phyloP scores from a whole-genome alignment of 1,140 invertebrate species.

The Leptoteleia sp. region DNA sequence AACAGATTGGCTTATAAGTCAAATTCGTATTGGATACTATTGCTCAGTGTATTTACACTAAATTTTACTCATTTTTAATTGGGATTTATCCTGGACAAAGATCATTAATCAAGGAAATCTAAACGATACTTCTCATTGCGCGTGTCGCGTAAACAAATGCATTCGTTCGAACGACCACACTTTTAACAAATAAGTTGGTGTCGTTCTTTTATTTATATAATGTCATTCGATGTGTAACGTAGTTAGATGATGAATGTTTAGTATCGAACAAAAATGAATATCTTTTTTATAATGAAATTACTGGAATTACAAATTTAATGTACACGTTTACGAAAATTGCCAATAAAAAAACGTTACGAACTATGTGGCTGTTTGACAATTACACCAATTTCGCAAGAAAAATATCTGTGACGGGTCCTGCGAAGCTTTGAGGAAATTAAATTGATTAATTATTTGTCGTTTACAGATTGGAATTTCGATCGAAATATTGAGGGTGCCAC shows the following conservation, averaged over 20 bases:
- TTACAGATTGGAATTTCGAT: too few species aligned
- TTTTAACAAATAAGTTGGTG: slow-evolving; percentile 3
- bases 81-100: too few species aligned
- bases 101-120: too few species aligned
- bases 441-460: too few species aligned
- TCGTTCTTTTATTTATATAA: slow-evolving; percentile 5
- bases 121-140: too few species aligned
- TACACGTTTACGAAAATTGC: slow-evolving; percentile 1
- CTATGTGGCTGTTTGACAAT: not conserved
- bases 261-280: not conserved
- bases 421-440: too few species aligned
- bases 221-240: not conserved
- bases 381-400: not conserved
- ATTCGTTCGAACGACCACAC: slow-evolving; percentile 5
- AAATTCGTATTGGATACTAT: too few species aligned
- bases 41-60: too few species aligned
- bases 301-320: not conserved
- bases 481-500: too few species aligned
- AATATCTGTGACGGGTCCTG: not conserved
- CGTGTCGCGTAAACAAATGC: slow-evolving; percentile 4
- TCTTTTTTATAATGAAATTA: slow-evolving; percentile 6
- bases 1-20: too few species aligned
- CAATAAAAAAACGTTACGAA: not conserved
- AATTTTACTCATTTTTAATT: too few species aligned
- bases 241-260: slow-evolving; percentile 3